Percentiles rank a stretch among this genome's conserved stretches.
phyloP scores from a whole-genome alignment of 2,797 vertebrate species.

The Cyclopterus lumpus region DNA sequence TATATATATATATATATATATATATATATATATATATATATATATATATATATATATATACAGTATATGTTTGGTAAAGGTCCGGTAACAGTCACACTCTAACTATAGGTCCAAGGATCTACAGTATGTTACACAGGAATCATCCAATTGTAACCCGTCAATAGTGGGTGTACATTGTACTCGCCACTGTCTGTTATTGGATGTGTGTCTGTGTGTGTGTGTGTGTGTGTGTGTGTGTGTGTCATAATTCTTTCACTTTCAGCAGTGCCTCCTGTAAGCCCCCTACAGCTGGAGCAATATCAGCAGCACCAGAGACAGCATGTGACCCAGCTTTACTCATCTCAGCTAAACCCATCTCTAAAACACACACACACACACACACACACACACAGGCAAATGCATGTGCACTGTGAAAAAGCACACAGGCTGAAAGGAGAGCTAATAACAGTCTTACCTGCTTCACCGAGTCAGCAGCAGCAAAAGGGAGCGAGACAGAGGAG shows the following conservation, averaged over 20 bases:
- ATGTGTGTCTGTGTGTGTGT: conserved; percentile 16
- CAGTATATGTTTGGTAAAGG: not conserved
- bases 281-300: conserved; percentile 72
- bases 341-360: conserved; percentile 69
- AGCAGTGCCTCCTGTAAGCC: conserved; percentile 50
- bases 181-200: conserved; percentile 47
- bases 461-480: conserved; percentile 62
- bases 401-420: conserved; percentile 24
- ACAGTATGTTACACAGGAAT: conserved; percentile 33
- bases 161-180: conserved; percentile 29
- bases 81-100: not conserved
- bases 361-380: conserved; percentile 46
- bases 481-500: conserved; percentile 38
- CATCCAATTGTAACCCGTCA: conserved; percentile 39
- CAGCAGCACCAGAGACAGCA: conserved; percentile 74
- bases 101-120: conserved; percentile 15
- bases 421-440: conserved; percentile 47
- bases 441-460: conserved; percentile 80
- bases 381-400: conserved; percentile 9
- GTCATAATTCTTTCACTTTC: conserved; percentile 71
- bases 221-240: conserved; percentile 33
- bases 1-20: not conserved
- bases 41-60: too few relatives aligned
- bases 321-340: conserved; percentile 78
- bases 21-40: too few relatives aligned